phyloP scores from a whole-genome alignment of 2,888 invertebrate species.

The Melikaiella ostensackeni region DNA sequence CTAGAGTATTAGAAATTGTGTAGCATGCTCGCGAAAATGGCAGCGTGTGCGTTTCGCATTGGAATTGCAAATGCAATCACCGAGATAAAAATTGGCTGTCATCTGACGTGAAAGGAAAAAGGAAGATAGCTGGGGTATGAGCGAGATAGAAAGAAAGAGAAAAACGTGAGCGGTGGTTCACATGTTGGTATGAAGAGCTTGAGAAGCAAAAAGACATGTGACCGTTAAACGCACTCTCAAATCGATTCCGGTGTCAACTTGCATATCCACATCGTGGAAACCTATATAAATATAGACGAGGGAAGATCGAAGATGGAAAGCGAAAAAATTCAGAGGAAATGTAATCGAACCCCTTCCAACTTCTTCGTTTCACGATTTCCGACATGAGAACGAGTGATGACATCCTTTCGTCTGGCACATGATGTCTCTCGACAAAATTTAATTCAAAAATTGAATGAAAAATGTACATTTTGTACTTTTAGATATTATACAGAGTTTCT shows the following conservation, averaged over 20 bases:
- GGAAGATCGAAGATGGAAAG: conserved; percentile 49
- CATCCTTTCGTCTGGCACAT: background rate
- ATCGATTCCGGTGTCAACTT: conserved; percentile 61
- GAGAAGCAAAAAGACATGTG: conserved; percentile 52
- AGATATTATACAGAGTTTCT: no score
- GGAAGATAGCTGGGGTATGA: conserved; percentile 47
- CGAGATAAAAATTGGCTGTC: conserved; percentile 76
- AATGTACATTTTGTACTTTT: background rate
- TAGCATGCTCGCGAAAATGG: conserved; percentile 52
- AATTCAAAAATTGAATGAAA: background rate
- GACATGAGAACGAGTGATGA: conserved; percentile 4
- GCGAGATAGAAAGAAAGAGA: conserved; percentile 21
- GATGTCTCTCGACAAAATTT: background rate
- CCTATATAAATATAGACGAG: conserved; percentile 41
- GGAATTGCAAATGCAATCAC: conserved; percentile 76
- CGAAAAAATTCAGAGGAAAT: conserved; percentile 47
- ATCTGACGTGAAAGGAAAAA: conserved; percentile 68
- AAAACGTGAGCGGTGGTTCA: conserved; percentile 47
- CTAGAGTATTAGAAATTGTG: conserved; percentile 40
- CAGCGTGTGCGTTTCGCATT: conserved; percentile 63
- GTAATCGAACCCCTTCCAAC: conserved; percentile 7
- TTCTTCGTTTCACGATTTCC: conserved; percentile 18
- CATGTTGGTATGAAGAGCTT: conserved; percentile 44
- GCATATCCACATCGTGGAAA: conserved; percentile 45
- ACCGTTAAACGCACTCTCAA: conserved; percentile 57